Percentiles rank a stretch among this genome's conserved stretches.
These are phyloP conservation scores for Rhabdornis inornatus DNA, from an alignment of 2,113 vertebrate genomes.

Conservation along the genomic window DNA sequence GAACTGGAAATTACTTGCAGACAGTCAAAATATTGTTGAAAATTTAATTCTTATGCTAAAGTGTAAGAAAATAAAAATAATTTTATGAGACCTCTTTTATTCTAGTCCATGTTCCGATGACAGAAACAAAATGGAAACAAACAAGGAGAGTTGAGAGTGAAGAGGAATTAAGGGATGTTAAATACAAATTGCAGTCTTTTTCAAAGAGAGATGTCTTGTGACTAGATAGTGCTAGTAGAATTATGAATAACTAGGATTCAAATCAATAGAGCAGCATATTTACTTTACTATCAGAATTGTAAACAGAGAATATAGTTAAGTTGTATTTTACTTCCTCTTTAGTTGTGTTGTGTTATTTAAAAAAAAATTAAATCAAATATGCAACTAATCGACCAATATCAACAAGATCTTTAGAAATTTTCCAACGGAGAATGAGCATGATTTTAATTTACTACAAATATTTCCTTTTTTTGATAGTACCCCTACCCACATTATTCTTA, in stretches of 20 bases:
- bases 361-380: constrained; percentile 15
- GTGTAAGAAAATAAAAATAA: not conserved
- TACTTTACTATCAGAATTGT: not conserved
- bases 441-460: constrained; percentile 37
- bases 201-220: not conserved
- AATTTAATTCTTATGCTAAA: not conserved
- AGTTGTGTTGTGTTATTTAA: not conserved
- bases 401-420: constrained; percentile 35
- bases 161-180: not conserved
- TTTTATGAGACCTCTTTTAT: not conserved
- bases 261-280: not conserved
- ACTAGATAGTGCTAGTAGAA: not conserved
- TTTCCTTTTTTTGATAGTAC: constrained; percentile 46
- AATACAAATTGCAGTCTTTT: not conserved
- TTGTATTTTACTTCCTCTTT: not conserved
- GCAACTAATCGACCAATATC: constrained; percentile 21
- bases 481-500: not conserved
- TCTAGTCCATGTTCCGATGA: not conserved
- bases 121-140: not conserved
- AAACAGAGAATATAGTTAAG: not conserved
- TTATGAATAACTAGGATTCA: not conserved
- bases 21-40: not conserved
- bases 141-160: not conserved
- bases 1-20: not conserved
- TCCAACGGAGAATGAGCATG: not conserved